These are phyloP conservation scores for Heloderma charlesbogerti DNA, from an alignment of 2,113 vertebrate genomes.

Conservation along the genomic window DNA sequence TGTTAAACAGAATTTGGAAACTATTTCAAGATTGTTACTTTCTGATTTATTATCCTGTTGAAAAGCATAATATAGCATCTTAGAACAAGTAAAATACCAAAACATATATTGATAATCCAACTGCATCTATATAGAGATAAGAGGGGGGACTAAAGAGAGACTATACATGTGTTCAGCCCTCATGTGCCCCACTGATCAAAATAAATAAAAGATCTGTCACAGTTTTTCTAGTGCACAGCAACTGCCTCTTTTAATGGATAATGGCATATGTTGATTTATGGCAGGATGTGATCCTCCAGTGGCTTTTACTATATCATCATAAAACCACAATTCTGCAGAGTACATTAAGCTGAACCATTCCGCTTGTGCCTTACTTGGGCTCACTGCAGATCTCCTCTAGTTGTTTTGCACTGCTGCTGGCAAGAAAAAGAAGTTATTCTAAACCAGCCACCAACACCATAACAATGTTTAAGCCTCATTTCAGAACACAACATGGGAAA, in stretches of 20 bases:
- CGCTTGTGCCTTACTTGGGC: slow-evolving; percentile 39
- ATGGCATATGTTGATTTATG: slow-evolving; percentile 67
- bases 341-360: slow-evolving; percentile 61
- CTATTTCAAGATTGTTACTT: background rate
- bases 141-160: rapidly evolving
- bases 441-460: background rate
- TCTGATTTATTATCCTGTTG: background rate
- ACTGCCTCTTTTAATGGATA: slow-evolving; percentile 58
- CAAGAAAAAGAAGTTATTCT: slow-evolving; percentile 28
- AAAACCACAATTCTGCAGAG: slow-evolving; percentile 55
- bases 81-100: slow-evolving; percentile 22
- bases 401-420: slow-evolving; percentile 29
- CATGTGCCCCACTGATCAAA: slow-evolving; percentile 11
- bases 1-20: background rate
- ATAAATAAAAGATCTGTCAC: slow-evolving; percentile 40
- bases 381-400: slow-evolving; percentile 30
- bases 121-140: rapidly evolving
- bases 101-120: background rate
- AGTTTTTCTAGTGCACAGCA: slow-evolving; percentile 27
- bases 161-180: rapidly evolving
- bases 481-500: background rate
- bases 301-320: slow-evolving; percentile 63
- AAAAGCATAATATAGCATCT: background rate
- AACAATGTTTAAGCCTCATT: slow-evolving; percentile 19
- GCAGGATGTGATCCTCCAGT: slow-evolving; percentile 60